Evolutionary conservation across 53 echinoderm and acorn worm species (phyloP), one percentile per base, ranked within the genome.

Genomic region (Paracentrotus lividus): DNA sequence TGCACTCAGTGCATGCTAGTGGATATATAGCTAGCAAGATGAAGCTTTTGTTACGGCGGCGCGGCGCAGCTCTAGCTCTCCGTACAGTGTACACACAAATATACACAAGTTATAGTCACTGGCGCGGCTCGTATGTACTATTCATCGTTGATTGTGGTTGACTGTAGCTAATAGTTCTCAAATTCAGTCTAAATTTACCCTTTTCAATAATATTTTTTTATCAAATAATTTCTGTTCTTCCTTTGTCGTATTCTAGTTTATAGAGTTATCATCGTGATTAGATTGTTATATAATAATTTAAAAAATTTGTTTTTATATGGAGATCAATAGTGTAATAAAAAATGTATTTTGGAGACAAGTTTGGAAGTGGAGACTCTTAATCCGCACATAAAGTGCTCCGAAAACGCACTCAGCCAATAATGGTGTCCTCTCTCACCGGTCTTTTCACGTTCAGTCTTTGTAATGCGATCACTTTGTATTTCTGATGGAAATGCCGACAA

Each of bases 391-490:
- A 88, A 85, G 49, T 23, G 36, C 42, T 78, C 78, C 44, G 42
- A 76, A 85, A 85, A 49, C 85, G 27, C 85, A 43, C 47, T 85
- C 85, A 4, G 85, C 85, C 54, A 85, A 85, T 85, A 85, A 87
- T 88, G 58, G 88, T 88, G 16, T 58, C 6, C 52, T 58, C 88
- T 87, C 88, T 51, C 52, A 54, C 54, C 52, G 57, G 29, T 56
- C 53, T 36, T 29, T 36, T 38, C 57, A 56, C 58, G 54, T 88
- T 31, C 88, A 88, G 36, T 34, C 57, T 34, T 88, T 88, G 88
- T 88, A 88, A 88, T 55, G 88, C 58, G 57, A 88, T 88, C 88
- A 88, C 88, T 88, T 88, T 88, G 88, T 88, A 88, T 85, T 85
- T 85, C 31, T 16, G 56, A 58, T 38, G 15, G 40, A 88, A 54